Conservation (phyloP, 37 sponge, comb jelly and placozoan species). For the Chondrosia reniformis region DNA sequence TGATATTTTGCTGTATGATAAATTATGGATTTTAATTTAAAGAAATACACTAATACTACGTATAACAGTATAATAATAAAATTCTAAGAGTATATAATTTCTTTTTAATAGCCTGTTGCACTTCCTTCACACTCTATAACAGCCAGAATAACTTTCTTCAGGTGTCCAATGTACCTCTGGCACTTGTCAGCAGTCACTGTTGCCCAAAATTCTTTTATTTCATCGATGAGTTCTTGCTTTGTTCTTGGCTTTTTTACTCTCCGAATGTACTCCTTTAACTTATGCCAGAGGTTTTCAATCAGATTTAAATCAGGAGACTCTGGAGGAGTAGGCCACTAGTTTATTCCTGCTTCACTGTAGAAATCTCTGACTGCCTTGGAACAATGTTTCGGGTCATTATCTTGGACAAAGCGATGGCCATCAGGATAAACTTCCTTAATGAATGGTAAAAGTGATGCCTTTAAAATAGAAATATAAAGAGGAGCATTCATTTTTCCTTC, state of each 20-base stretch:
- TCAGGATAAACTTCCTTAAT: constrained; percentile 13
- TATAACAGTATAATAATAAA: no score
- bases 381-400: constrained; percentile 19
- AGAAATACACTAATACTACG: no score
- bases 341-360: background rate
- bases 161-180: constrained; percentile 8
- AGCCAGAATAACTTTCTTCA: constrained; percentile 2
- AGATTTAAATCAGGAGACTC: constrained; percentile 10
- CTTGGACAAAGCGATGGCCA: constrained; percentile 17
- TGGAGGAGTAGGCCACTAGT: constrained; percentile 18
- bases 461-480: background rate
- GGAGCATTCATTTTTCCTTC: constrained; percentile 20
- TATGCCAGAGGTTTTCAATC: constrained; percentile 13
- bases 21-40: no score
- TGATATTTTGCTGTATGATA: no score
- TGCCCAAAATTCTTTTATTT: constrained; percentile 15
- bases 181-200: constrained; percentile 21
- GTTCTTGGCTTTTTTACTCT: constrained; percentile 17
- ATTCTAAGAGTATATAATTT: no score
- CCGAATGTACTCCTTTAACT: constrained; percentile 18
- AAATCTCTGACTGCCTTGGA: background rate
- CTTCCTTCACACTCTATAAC: constrained; percentile 9
- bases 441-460: background rate
- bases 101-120: constrained; percentile 17
- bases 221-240: constrained; percentile 19